These are phyloP conservation scores for Polietes domitor DNA, from an alignment of 2,888 invertebrate genomes.

Conservation along the genomic window DNA sequence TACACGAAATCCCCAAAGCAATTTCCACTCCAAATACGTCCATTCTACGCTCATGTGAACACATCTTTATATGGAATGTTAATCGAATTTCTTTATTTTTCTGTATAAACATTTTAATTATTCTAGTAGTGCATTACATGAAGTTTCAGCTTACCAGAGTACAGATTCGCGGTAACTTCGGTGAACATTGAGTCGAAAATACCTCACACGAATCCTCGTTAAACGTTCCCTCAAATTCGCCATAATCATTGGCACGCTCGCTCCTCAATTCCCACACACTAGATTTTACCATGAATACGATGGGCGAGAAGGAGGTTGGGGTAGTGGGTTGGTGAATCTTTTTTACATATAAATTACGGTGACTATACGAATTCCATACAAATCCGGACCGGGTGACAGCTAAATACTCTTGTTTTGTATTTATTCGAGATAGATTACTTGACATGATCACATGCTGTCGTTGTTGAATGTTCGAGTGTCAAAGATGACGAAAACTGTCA, in stretches of 20 bases:
- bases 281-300: neutral
- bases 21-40: no score
- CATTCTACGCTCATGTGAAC: no score
- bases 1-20: no score
- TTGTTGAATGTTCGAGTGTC: constrained; percentile 46
- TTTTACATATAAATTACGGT: neutral
- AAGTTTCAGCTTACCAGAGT: no score
- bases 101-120: no score
- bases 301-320: no score
- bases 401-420: constrained; percentile 47
- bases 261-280: constrained; percentile 45
- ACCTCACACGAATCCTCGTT: neutral
- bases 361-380: constrained; percentile 46
- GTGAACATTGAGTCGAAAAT: neutral
- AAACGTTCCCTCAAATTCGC: constrained; percentile 38
- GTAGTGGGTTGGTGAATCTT: no score
- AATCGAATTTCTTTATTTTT: no score
- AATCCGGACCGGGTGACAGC: constrained; percentile 27
- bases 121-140: no score
- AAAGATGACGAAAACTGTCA: constrained; percentile 66
- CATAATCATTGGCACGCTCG: constrained; percentile 61
- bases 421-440: constrained; percentile 51
- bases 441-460: constrained; percentile 41
- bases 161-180: no score
- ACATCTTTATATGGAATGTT: no score